Evolutionary conservation across 2,888 invertebrate genomes (phyloP).

Genomic region (Lithophane leautieri): DNA sequence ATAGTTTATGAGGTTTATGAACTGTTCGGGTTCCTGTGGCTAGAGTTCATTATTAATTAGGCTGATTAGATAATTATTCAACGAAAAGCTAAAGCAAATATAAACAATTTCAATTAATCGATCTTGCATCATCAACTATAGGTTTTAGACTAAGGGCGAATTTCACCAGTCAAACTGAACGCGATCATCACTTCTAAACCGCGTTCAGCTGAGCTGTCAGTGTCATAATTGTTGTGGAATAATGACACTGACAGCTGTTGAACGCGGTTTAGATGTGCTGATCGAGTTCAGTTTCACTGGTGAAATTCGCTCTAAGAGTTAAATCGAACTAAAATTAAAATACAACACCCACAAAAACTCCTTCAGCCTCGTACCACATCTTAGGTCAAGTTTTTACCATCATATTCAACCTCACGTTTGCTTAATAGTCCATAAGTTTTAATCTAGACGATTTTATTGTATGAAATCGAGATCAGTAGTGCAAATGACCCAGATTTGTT

Average conservation of each 20-base stretch:
- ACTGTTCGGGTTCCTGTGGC: slow-evolving; percentile 34
- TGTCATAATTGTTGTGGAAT: neutral
- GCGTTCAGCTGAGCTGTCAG: neutral
- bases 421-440: slow-evolving; percentile 60
- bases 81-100: neutral
- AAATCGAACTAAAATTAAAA: neutral
- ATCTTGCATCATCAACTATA: neutral
- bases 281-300: too few species aligned
- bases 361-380: slow-evolving; percentile 60
- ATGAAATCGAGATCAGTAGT: slow-evolving; percentile 68
- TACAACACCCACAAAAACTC: slow-evolving; percentile 34
- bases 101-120: neutral
- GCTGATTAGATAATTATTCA: slow-evolving; percentile 14
- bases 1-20: slow-evolving; percentile 38
- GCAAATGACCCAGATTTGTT: slow-evolving; percentile 68
- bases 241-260: neutral
- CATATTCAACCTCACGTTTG: slow-evolving; percentile 60
- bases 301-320: too few species aligned
- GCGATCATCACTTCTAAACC: neutral
- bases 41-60: slow-evolving; percentile 36
- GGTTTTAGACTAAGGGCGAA: too few species aligned
- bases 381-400: slow-evolving; percentile 61
- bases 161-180: neutral
- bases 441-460: slow-evolving; percentile 64
- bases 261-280: neutral